A percentile compares a stretch with the other conserved stretches of the same genome.
These are phyloP conservation scores for Zaprionus kolodkinae DNA, from an alignment of 1,140 invertebrate genomes.

Conservation along the genomic window DNA sequence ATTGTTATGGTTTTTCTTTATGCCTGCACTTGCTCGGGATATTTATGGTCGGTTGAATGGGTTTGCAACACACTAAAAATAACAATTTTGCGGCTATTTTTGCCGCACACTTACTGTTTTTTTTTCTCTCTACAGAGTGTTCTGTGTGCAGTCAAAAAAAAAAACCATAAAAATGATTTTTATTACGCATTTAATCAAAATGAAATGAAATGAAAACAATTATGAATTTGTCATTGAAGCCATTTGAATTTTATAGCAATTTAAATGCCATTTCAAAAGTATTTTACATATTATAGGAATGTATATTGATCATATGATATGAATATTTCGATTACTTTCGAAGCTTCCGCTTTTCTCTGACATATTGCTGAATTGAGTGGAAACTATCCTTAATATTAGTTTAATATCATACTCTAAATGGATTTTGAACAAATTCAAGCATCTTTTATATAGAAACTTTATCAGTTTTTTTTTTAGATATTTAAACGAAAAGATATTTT, in stretches of 20 bases:
- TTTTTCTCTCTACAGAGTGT: too few relatives aligned
- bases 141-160: background rate
- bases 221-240: conserved; percentile 9
- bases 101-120: too few relatives aligned
- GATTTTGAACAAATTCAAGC: too few relatives aligned
- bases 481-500: background rate
- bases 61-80: conserved; percentile 2
- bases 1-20: conserved; percentile 36
- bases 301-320: background rate
- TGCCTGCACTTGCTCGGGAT: conserved; percentile 17
- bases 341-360: too few relatives aligned
- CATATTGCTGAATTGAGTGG: too few relatives aligned
- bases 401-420: too few relatives aligned
- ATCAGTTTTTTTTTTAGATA: background rate
- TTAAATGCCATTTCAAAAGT: background rate
- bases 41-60: conserved; percentile 5
- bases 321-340: background rate
- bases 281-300: background rate
- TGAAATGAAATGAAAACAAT: background rate
- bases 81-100: background rate
- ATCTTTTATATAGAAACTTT: too few relatives aligned
- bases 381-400: too few relatives aligned
- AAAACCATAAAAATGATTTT: conserved; percentile 7
- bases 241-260: background rate
- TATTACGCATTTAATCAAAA: conserved; percentile 2